Conservation (phyloP, 2,113 vertebrate genomes). For the Calyptommatus sinebrachiatus region DNA sequence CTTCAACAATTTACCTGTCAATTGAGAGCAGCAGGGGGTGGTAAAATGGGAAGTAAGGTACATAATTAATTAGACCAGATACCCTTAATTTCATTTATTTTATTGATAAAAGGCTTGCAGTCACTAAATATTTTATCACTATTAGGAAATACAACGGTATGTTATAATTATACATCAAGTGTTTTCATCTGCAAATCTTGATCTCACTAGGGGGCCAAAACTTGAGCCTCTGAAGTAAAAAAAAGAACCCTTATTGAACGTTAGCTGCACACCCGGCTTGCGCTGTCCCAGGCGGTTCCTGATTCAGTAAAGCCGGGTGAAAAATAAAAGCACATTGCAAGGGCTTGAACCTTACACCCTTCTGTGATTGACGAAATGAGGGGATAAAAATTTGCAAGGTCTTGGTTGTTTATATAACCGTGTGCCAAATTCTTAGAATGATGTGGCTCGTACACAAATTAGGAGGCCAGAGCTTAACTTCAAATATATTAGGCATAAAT, state of each 20-base stretch:
- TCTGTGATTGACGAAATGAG: background rate
- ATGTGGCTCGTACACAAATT: background rate
- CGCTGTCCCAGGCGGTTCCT: background rate
- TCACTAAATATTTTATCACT: background rate
- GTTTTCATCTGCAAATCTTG: background rate
- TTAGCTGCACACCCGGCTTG: background rate
- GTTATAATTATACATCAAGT: background rate
- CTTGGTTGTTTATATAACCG: background rate
- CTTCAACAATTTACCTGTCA: conserved; percentile 73
- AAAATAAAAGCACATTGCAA: background rate
- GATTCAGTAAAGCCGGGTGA: background rate
- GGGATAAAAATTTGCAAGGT: background rate
- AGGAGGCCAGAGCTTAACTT: background rate
- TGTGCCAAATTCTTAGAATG: background rate
- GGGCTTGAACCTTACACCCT: background rate
- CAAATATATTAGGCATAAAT: too few species aligned
- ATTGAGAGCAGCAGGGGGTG: conserved; percentile 54
- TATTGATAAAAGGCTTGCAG: conserved; percentile 14
- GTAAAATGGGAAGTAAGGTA: conserved; percentile 43
- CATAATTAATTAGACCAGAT: conserved; percentile 59
- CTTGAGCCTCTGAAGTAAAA: background rate
- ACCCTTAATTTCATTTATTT: conserved; percentile 19
- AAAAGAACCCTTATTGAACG: background rate
- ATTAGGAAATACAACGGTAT: conserved; percentile 15
- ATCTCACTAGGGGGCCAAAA: conserved; percentile 18